A percentile compares a stretch with the other conserved stretches of the same genome.
Conservation (phyloP, 2,797 vertebrate species). For the Gallinago solitaria region DNA sequence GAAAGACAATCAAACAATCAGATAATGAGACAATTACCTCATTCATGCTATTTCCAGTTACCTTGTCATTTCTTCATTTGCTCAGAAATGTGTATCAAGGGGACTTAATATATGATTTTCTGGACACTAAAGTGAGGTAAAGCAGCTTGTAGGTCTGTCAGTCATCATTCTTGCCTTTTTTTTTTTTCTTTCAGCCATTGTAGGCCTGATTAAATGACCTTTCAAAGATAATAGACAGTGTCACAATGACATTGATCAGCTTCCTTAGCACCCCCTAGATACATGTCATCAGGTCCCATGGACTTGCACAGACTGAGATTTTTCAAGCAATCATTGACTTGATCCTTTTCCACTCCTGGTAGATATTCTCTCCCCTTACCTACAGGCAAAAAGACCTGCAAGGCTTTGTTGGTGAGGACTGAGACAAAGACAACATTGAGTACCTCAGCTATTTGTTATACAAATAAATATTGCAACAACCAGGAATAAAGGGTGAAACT, state of each 20-base stretch:
- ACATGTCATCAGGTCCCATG: background rate
- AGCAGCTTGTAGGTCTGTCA: background rate
- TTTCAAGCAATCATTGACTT: background rate
- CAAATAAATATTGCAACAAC: background rate
- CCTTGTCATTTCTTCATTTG: background rate
- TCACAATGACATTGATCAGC: background rate
- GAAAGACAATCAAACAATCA: background rate
- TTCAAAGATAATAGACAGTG: background rate
- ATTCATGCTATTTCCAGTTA: background rate
- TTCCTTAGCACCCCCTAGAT: background rate
- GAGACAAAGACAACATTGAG: background rate
- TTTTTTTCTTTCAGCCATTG: background rate
- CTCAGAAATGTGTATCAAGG: background rate
- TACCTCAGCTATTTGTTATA: background rate
- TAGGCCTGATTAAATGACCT: background rate
- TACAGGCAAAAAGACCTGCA: background rate
- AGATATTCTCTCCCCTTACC: background rate
- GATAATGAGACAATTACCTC: no score
- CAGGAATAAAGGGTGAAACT: background rate
- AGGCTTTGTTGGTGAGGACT: background rate
- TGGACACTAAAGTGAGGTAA: background rate
- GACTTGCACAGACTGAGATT: background rate
- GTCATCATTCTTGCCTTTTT: background rate
- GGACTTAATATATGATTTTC: background rate
- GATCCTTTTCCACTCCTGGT: background rate